phyloP scores from a whole-genome alignment of 2,888 invertebrate species.

The Coenonympha glycerion region DNA sequence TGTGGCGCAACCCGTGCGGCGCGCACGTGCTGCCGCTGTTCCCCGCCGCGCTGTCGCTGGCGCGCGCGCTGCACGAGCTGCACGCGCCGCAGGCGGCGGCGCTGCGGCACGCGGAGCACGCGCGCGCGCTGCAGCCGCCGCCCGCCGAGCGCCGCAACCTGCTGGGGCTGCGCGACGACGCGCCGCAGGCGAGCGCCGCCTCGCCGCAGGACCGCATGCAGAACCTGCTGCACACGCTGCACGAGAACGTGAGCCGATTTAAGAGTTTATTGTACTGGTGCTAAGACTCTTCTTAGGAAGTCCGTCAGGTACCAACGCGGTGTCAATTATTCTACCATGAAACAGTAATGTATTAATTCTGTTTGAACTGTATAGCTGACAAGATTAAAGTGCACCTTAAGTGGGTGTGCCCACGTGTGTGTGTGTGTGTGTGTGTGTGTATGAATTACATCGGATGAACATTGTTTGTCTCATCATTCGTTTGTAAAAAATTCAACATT shows the following conservation, averaged over 20 bases:
- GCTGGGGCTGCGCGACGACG: slow-evolving; percentile 77
- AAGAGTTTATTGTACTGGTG: too few relatives aligned
- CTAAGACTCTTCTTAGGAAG: too few relatives aligned
- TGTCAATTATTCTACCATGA: too few relatives aligned
- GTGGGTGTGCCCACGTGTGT: too few relatives aligned
- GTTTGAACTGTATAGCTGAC: too few relatives aligned
- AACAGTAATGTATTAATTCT: too few relatives aligned
- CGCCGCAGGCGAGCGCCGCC: slow-evolving; percentile 60
- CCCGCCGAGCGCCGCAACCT: slow-evolving; percentile 86
- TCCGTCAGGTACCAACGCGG: too few relatives aligned
- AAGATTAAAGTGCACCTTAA: too few relatives aligned
- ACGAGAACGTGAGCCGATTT: slow-evolving; percentile 74
- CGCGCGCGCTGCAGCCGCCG: slow-evolving; percentile 81
- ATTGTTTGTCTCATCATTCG: too few relatives aligned
- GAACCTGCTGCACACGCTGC: slow-evolving; percentile 83
- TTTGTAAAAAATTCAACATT: too few relatives aligned
- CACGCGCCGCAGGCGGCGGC: slow-evolving; percentile 82
- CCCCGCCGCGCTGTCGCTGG: slow-evolving; percentile 85
- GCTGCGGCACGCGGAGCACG: slow-evolving; percentile 80
- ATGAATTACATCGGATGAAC: too few relatives aligned
- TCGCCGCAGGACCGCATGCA: slow-evolving; percentile 89
- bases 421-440: too few relatives aligned
- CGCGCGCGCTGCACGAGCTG: slow-evolving; percentile 86
- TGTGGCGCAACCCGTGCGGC: slow-evolving; percentile 91
- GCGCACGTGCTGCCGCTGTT: slow-evolving; percentile 87